Evolutionary conservation across 1,140 invertebrate species (phyloP).

Genomic region (Pygmarrhopalites habei): DNA sequence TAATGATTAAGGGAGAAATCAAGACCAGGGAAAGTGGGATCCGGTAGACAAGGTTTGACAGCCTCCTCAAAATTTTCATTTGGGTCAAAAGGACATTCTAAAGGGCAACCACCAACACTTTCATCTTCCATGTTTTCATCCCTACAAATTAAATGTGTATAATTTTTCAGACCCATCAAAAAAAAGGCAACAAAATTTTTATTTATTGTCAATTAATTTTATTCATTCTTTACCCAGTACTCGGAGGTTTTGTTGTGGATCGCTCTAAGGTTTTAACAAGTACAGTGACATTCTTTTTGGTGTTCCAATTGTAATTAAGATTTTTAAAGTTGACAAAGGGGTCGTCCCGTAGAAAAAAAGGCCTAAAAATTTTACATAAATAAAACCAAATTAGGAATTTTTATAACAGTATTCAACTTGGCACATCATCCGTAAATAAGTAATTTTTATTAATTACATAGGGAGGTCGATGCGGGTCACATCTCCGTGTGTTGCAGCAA

Average conservation of each 20-base stretch:
- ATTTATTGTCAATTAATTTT: not conserved
- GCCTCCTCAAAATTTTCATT: constrained; percentile 36
- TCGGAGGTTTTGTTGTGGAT: no score
- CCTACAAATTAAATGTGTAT: not conserved
- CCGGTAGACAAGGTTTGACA: not conserved
- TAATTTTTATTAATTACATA: no score
- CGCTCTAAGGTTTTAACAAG: constrained; percentile 13
- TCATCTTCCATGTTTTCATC: constrained; percentile 2
- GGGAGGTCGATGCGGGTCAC: constrained; percentile 13
- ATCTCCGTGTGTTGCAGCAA: constrained; percentile 10
- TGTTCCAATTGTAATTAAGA: constrained; percentile 15
- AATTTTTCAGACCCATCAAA: not conserved
- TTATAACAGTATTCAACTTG: no score
- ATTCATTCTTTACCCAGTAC: no score
- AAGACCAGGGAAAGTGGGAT: constrained; percentile 18
- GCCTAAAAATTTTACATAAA: no score
- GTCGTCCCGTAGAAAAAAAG: constrained; percentile 19
- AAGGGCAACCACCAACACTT: constrained; percentile 28
- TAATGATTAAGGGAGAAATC: constrained; percentile 15
- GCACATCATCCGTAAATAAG: no score
- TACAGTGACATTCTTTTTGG: not conserved
- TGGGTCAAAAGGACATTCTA: constrained; percentile 38
- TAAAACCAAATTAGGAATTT: no score
- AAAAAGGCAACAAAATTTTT: not conserved
- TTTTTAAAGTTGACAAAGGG: constrained; percentile 10